Conservation (phyloP, 23 tunicate genomes). For the Trididemnum clinides region DNA sequence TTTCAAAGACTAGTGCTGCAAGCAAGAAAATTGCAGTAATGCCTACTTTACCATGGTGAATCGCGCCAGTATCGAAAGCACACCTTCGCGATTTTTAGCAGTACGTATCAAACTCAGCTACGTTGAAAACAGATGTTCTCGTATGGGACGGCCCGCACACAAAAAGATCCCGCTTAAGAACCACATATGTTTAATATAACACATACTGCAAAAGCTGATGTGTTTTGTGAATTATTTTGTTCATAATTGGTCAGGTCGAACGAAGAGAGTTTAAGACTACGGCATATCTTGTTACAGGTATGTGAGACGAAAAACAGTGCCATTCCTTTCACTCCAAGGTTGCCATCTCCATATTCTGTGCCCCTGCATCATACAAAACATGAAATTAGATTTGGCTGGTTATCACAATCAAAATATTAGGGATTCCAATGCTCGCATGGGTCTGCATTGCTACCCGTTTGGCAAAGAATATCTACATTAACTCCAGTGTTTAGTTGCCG, state of each 20-base stretch:
- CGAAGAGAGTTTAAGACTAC: slow-evolving; percentile 82
- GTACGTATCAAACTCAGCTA: not conserved
- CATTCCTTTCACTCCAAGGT: slow-evolving; percentile 97
- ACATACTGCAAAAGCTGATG: slow-evolving; percentile 62
- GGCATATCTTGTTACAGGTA: slow-evolving; percentile 86
- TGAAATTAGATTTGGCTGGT: too few species aligned
- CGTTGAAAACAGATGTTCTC: not conserved
- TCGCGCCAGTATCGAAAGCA: too few species aligned
- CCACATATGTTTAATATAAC: too few species aligned
- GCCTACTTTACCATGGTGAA: too few species aligned
- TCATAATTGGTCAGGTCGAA: slow-evolving; percentile 77
- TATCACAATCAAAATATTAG: too few species aligned
- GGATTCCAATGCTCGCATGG: too few species aligned
- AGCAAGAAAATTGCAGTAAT: too few species aligned
- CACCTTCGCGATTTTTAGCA: not conserved
- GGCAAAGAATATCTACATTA: too few species aligned
- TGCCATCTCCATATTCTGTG: slow-evolving; percentile 97
- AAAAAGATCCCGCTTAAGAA: too few species aligned
- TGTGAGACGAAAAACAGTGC: slow-evolving; percentile 88
- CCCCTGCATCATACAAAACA: slow-evolving; percentile 65
- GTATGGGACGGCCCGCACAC: too few species aligned
- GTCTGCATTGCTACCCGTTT: too few species aligned
- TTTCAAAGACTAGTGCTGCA: too few species aligned
- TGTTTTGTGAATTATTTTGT: slow-evolving; percentile 37
- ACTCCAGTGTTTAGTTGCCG: not conserved